A percentile compares a stretch with the other conserved stretches of the same genome.
These are phyloP conservation scores for Aurelia aurita complex sp. Pacific DNA, from an alignment of 30 jellyfish, hydroid and myxozoan genomes.

Conservation along the genomic window DNA sequence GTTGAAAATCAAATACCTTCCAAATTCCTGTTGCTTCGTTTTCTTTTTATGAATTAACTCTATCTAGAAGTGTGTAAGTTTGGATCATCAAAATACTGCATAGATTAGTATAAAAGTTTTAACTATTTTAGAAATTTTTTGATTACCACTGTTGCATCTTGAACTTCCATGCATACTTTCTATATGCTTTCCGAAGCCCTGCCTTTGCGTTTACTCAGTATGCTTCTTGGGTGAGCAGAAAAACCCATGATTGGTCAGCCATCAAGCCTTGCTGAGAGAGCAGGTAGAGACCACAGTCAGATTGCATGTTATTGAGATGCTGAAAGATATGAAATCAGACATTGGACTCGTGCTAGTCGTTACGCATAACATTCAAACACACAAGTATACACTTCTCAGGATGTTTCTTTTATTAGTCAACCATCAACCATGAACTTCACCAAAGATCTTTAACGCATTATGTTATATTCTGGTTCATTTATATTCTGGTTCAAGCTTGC, in stretches of 20 bases:
- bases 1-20: too few species aligned
- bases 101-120: neutral
- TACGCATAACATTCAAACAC: too few species aligned
- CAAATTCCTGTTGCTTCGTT: neutral
- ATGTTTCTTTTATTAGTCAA: too few species aligned
- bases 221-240: too few species aligned
- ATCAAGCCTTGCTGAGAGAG: too few species aligned
- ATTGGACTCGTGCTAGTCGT: neutral
- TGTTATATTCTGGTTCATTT: neutral
- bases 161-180: neutral
- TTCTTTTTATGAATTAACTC: neutral
- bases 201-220: too few species aligned
- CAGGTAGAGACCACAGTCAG: too few species aligned
- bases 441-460: neutral
- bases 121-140: neutral
- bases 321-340: neutral
- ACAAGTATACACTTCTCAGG: too few species aligned
- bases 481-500: neutral
- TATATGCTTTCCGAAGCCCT: too few species aligned
- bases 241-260: too few species aligned
- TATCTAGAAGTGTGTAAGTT: neutral
- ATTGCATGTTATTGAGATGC: conserved; percentile 2
- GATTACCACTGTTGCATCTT: conserved; percentile 11
- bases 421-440: neutral
- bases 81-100: conserved; percentile 6